phyloP scores from a whole-genome alignment of 2,113 vertebrate genomes.

The Hylia prasina region DNA sequence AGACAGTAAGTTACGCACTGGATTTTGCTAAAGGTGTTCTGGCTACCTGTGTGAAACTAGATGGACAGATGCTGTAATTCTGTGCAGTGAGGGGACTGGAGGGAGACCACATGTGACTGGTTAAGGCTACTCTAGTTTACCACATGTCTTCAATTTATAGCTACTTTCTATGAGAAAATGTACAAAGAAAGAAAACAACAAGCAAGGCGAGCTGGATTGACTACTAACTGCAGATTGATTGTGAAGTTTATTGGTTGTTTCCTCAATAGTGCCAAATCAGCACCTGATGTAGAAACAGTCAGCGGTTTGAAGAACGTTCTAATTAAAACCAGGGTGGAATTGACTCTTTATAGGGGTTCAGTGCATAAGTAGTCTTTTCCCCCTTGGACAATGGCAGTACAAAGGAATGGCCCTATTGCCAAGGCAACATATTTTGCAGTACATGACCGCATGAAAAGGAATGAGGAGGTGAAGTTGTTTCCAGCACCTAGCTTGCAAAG shows the following conservation, averaged over 20 bases:
- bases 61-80: background rate
- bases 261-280: conserved; percentile 56
- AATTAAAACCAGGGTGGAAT: conserved; percentile 59
- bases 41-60: background rate
- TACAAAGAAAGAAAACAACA: conserved; percentile 53
- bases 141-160: conserved; percentile 64
- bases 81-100: background rate
- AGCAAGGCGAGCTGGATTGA: conserved; percentile 27
- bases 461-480: conserved; percentile 19
- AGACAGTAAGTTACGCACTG: background rate
- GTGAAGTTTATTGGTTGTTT: conserved; percentile 67
- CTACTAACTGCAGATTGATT: conserved; percentile 62
- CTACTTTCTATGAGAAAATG: conserved; percentile 55
- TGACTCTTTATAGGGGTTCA: conserved; percentile 22
- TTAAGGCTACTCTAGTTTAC: conserved; percentile 26
- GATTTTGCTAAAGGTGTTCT: background rate
- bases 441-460: background rate
- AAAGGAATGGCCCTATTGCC: conserved; percentile 25
- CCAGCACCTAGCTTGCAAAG: conserved; percentile 2
- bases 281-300: conserved; percentile 52
- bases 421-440: conserved; percentile 36
- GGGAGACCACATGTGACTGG: background rate
- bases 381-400: background rate
- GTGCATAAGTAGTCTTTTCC: background rate
- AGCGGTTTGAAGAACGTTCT: conserved; percentile 41